phyloP scores from a whole-genome alignment of 64 coral and sea anemone species.

The Cladopsammia gracilis region DNA sequence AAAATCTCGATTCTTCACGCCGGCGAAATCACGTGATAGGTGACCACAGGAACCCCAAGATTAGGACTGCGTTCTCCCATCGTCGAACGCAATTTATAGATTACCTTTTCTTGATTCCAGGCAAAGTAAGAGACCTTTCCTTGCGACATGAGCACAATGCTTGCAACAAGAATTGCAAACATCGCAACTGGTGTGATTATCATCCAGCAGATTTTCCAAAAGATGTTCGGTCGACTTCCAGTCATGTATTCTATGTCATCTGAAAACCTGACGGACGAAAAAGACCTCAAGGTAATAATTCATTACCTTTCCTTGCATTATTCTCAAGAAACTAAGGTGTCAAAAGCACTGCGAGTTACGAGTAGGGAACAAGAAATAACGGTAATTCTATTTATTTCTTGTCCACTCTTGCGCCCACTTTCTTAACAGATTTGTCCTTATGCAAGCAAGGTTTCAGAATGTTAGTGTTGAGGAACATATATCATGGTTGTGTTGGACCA shows the following conservation, averaged over 20 bases:
- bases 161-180: conserved; percentile 83
- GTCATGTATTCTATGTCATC: conserved; percentile 95
- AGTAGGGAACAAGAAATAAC: no score
- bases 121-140: conserved; percentile 84
- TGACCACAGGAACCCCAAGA: no score
- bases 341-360: background rate
- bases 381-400: no score
- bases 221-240: conserved; percentile 69
- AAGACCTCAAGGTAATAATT: background rate
- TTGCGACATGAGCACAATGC: conserved; percentile 81
- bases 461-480: no score
- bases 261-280: conserved; percentile 68
- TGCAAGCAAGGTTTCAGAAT: no score
- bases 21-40: no score
- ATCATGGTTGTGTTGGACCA: no score
- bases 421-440: no score
- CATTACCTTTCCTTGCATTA: background rate
- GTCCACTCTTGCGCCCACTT: no score
- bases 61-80: no score
- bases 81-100: no score
- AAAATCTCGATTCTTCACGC: no score
- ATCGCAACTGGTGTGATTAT: conserved; percentile 91
- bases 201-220: conserved; percentile 97
- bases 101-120: conserved; percentile 77
- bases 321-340: background rate